Base-by-base conservation (phyloP, 1,140 invertebrate genomes). In the Drosophila littoralis region DNA sequence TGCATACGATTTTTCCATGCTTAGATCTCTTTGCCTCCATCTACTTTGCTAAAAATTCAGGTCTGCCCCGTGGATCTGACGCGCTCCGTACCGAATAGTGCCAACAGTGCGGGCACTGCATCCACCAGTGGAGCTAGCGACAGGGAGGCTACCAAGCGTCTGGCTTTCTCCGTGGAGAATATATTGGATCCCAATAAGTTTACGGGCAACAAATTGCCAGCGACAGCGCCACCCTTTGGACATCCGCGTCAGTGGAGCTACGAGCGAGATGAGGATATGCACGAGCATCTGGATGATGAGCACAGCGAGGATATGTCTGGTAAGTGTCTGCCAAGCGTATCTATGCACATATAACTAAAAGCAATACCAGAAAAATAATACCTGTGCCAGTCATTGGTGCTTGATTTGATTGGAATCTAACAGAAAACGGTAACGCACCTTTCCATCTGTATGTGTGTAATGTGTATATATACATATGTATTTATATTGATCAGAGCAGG, bases 171-270 rank as follows among this genome's bases (percentile, higher is more conserved):
- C 4, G 97, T 98, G 6, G 97, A 98, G 92, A 98, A 98, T 91
- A 98, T 98, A 63, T 93, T 98, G 36, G 97, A 98, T 91, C 97
- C 97, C 0, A 97, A 95, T 69, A 98, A 98, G 92, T 98, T 98
- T 91, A 97, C 96, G 7, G 97, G 97, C 4, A 93, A 79, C 75
- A 76, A 90, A 73, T 51, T 89, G 64, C 66, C 69, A 17, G 45
- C 52, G 2, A 48, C 63, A 10, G 50, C 66, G 22, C 51, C 61
- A 9, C 59, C 78, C 17, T 83, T 81, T 5, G 83, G 76, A 1
- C 75, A 83, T 63, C 60, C 81, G 2, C 92, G 92, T 66, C 93
- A 92, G 64, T 93, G 92, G 88, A 84, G 79, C 75, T 93, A 94
- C 80, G 93, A 94, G 90, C 91, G 94, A 93, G 93, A 93, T 55